Conservation (phyloP, 2,797 vertebrate genomes). For the Cryptoblepharus egeriae region DNA sequence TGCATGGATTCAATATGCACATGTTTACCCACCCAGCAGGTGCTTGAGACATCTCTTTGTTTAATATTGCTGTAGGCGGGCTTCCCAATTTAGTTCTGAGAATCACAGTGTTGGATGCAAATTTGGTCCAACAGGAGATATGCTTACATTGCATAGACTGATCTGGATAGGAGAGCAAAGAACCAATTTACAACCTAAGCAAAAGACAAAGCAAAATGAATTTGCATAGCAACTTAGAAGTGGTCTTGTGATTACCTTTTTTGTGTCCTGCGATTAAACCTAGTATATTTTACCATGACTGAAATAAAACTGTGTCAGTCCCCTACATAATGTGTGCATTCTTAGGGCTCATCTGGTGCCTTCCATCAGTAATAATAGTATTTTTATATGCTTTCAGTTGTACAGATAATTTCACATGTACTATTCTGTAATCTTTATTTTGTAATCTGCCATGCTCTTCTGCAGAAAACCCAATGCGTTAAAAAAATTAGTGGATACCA, state of each 20-base stretch:
- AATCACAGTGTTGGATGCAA: not conserved
- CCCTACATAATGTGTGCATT: not conserved
- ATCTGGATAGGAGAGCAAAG: not conserved
- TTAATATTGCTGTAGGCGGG: not conserved
- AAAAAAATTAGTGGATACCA: too few relatives aligned
- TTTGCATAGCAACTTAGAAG: not conserved
- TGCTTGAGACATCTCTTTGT: not conserved
- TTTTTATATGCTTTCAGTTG: not conserved
- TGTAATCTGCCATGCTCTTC: too few relatives aligned
- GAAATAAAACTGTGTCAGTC: not conserved
- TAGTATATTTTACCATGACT: not conserved
- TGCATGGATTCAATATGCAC: not conserved
- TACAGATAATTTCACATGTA: too few relatives aligned
- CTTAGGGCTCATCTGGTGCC: not conserved
- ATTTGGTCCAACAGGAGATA: not conserved
- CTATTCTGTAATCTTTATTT: too few relatives aligned
- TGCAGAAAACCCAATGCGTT: too few relatives aligned
- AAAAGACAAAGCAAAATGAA: not conserved
- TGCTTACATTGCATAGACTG: not conserved
- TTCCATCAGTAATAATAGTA: not conserved
- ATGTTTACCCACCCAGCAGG: not conserved
- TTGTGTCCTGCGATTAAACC: not conserved
- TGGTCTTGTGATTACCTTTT: not conserved
- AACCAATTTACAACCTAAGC: not conserved
- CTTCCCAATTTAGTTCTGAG: not conserved